phyloP scores from a whole-genome alignment of 2,888 invertebrate genomes.

The Eumerus sabulonum region DNA sequence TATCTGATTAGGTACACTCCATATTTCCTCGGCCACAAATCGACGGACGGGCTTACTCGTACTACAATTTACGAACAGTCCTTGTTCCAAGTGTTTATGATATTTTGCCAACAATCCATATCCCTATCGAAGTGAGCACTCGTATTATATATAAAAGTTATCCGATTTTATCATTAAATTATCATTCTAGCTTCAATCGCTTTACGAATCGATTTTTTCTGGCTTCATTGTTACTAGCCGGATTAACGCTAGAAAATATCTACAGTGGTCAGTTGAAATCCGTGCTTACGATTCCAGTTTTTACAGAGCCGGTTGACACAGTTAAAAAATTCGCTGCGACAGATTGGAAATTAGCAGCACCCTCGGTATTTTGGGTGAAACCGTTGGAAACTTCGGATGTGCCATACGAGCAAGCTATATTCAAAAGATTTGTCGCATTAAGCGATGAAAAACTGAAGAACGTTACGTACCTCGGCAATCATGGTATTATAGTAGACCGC shows the following conservation, averaged over 20 bases:
- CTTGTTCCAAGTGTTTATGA: slow-evolving; percentile 74
- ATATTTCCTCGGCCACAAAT: background rate
- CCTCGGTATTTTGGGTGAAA: slow-evolving; percentile 75
- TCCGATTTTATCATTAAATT: background rate
- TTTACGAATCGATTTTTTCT: slow-evolving; percentile 74
- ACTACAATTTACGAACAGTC: too few species aligned
- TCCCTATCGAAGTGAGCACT: slow-evolving; percentile 71
- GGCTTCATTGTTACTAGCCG: slow-evolving; percentile 74
- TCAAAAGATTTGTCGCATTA: slow-evolving; percentile 73
- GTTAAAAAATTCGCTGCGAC: slow-evolving; percentile 74
- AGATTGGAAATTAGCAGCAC: slow-evolving; percentile 76
- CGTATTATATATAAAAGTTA: background rate
- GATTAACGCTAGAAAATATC: slow-evolving; percentile 76
- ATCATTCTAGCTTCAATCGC: slow-evolving; percentile 70
- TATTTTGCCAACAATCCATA: slow-evolving; percentile 77
- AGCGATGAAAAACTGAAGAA: slow-evolving; percentile 73
- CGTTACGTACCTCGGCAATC: slow-evolving; percentile 72
- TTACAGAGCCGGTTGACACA: slow-evolving; percentile 74
- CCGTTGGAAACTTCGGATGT: slow-evolving; percentile 73
- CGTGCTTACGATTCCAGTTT: slow-evolving; percentile 75
- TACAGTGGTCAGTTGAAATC: slow-evolving; percentile 78
- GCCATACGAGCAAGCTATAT: slow-evolving; percentile 73
- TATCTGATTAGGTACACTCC: slow-evolving; percentile 71
- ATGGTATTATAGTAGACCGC: slow-evolving; percentile 76
- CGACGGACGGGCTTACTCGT: slow-evolving; percentile 65